Base-by-base conservation (phyloP, 2,797 vertebrate species). In the Alectoris magna region DNA sequence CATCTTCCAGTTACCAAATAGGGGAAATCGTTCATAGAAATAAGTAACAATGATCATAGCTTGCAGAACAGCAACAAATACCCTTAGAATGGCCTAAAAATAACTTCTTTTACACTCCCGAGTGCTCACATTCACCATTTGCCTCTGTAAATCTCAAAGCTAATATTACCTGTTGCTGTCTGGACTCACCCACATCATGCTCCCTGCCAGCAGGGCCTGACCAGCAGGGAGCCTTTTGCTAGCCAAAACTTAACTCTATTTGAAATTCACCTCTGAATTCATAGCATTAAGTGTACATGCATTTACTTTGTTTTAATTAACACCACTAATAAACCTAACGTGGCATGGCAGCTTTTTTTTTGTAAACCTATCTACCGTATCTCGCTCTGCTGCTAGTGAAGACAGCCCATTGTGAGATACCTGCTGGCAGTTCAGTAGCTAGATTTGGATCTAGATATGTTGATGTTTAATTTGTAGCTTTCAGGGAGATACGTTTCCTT, bases 161-260 rank as follows among this genome's bases (percentile, higher is more conserved):
- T 48, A 24, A 6, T 26, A 7, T 15, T 39, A 29, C 26, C 1
- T 24, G n/a, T 43, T 1, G 2, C 21, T 31, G 6, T 51, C 24
- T 23, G 75, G 56, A 38, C 22, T 11, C 1, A 2, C 38, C 10
- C 59, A 81, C 43, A 67, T n/a, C 13, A 1, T 14, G 11, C 11
- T 60, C 5, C 10, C 7, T 84, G 44, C 27, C 27, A 7, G 26
- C 38, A 60, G n/a, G 46, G 4, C 49, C 58, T 80, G 58, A 38
- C 29, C 19, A 53, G 48, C 39, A 22, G 11, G n/a, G 44, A 24
- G n/a, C 66, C 16, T n/a, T 88, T 73, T 92, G 14, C 59, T 16
- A 44, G 46, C 27, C 73, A 67, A 26, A 78, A 60, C 7, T 48
- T 78, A n/a, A 7, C 18, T n/a, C 27, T 16, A 4, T 31, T 36